Evolutionary conservation across 2,113 vertebrate genomes (phyloP), one percentile per base, ranked within the genome.

Genomic region (Otus sunia): DNA sequence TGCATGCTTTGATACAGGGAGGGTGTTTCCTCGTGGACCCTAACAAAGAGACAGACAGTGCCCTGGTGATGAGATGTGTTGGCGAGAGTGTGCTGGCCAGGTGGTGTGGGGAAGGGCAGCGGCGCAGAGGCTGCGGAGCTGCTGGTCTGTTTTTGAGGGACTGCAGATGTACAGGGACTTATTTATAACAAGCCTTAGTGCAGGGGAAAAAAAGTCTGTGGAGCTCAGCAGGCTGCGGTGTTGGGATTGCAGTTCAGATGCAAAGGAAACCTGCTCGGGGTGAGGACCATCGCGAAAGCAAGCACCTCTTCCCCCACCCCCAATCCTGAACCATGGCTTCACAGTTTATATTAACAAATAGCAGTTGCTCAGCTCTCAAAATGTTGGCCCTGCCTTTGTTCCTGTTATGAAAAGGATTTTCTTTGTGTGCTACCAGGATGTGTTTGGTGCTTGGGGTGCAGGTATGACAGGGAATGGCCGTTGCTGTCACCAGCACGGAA

Each of bases 61-160:
- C 2, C 0, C 32, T 45, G 43, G 43, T 45, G 43, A 45, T 45
- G 43, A 45, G 43, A 45, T 45, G 41, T 10, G 78, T 37, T 72
- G 49, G 15, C 4, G 30, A 67, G 29, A 47, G 5, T 12, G 12
- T 12, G 15, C 21, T 6, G 3, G 16, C 36, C 0, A 3, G 27
- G 22, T 62, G 29, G 32, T 50, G 11, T 26, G 47, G 22, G 43
- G 37, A 60, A 45, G 21, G 50, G 36, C 1, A 2, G 63, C 16
- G 49, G 21, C 0, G 1, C 4, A 8, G 16, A 71, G 73, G 45
- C 39, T 23, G 25, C 1, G 1, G 68, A 50, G 50, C 53, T 56
- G 41, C 56, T 58, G 43, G 43, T 29, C 71, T 45, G 29, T 53
- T 50, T 56, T 18, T 2, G 22, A 56, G 17, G 26, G 18, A 16